A percentile compares a stretch with the other conserved stretches of the same genome.
Evolutionary conservation across 2,888 invertebrate genomes (phyloP).

Genomic region (Odontothrips loti): DNA sequence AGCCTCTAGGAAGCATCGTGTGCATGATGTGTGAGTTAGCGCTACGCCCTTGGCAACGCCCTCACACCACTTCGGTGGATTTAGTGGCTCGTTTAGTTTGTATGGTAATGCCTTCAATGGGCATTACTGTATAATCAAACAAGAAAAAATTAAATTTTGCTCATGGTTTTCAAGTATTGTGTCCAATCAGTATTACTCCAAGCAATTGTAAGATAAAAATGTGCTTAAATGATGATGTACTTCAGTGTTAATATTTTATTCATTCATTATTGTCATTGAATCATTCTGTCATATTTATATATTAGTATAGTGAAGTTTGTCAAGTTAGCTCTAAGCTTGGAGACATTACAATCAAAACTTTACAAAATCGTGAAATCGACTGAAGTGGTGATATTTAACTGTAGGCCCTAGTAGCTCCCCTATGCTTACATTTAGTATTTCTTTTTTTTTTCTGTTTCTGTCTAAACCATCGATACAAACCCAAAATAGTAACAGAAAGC

Average conservation of each 20-base stretch:
- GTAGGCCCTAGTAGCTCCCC: not conserved
- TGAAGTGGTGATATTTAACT: not conserved
- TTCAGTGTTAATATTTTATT: not conserved
- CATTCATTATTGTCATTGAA: not conserved
- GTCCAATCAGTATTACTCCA: not conserved
- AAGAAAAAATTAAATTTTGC: not conserved
- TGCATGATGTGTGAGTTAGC: slow-evolving; percentile 24
- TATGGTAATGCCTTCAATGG: no score
- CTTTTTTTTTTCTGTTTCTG: not conserved
- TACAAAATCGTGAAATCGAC: not conserved
- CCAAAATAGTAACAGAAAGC: not conserved
- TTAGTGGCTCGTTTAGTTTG: not conserved
- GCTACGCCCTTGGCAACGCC: not conserved
- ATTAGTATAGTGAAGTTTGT: not conserved
- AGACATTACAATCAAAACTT: not conserved
- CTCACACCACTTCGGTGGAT: slow-evolving; percentile 11
- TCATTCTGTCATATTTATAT: not conserved
- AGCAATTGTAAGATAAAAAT: not conserved
- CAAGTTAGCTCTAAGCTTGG: not conserved
- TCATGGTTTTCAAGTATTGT: no score
- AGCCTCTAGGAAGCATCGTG: slow-evolving; percentile 17
- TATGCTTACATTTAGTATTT: not conserved
- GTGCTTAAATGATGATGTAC: not conserved
- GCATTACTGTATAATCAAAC: no score
- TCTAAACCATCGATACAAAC: not conserved